Percentiles rank a stretch among this genome's conserved stretches.
phyloP scores from a whole-genome alignment of 2,888 invertebrate genomes.

The Stomorhina lunata region DNA sequence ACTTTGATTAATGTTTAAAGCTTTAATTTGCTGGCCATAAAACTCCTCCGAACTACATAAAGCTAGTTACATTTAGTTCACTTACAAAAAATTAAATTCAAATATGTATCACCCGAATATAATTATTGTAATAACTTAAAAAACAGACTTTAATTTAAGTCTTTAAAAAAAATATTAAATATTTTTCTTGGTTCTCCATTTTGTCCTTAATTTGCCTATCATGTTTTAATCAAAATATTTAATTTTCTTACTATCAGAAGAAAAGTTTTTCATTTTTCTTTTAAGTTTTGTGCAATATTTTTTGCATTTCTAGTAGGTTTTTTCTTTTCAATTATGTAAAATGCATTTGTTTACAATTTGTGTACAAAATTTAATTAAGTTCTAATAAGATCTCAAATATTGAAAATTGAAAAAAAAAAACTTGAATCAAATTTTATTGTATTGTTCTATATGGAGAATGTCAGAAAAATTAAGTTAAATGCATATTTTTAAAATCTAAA shows the following conservation, averaged over 20 bases:
- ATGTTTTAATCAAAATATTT: background rate
- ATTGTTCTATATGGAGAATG: background rate
- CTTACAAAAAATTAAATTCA: no score
- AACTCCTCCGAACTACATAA: no score
- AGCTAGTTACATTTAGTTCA: no score
- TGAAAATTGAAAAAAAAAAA: background rate
- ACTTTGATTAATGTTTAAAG: no score
- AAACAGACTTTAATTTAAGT: background rate
- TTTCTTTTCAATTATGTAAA: background rate
- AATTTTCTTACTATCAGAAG: background rate
- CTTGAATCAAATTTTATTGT: background rate
- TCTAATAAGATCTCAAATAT: slow-evolving; percentile 28
- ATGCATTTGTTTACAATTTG: slow-evolving; percentile 28
- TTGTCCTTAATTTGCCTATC: background rate
- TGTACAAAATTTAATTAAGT: slow-evolving; percentile 19
- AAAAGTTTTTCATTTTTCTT: background rate
- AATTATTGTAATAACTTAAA: background rate
- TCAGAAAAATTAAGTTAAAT: background rate
- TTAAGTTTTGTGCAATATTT: slow-evolving; percentile 37
- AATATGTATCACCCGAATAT: no score
- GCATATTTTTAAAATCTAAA: background rate
- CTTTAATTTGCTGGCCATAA: no score
- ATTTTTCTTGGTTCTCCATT: slow-evolving; percentile 4
- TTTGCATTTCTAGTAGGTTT: slow-evolving; percentile 36
- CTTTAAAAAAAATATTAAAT: background rate